Evolutionary conservation across 2,888 invertebrate genomes (phyloP).

Genomic region (Cataglyphis livida): DNA sequence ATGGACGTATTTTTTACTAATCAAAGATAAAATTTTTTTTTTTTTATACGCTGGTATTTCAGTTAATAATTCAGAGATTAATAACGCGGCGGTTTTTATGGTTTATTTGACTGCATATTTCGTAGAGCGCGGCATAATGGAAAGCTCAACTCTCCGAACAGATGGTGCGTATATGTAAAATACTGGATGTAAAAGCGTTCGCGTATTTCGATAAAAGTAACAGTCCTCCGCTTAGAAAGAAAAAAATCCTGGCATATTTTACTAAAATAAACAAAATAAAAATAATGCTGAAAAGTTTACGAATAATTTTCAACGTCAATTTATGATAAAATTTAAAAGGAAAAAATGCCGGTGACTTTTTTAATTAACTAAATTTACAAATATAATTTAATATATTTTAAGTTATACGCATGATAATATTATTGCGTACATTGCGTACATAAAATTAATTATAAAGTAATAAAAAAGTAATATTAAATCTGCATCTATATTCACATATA

Average conservation of each 20-base stretch:
- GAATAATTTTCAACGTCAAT: constrained; percentile 16
- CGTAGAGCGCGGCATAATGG: constrained; percentile 27
- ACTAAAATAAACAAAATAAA: neutral
- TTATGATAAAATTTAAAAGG: neutral
- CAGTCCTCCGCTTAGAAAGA: neutral
- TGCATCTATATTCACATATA: neutral
- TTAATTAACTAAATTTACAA: neutral
- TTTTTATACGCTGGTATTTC: constrained; percentile 23
- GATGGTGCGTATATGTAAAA: constrained; percentile 47
- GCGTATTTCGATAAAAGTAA: constrained; percentile 34
- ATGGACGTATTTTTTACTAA: neutral
- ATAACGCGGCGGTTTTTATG: constrained; percentile 65
- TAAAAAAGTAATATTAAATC: constrained; percentile 13
- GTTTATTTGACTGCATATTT: constrained; percentile 59
- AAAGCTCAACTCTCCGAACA: constrained; percentile 46
- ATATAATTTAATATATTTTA: constrained; percentile 7
- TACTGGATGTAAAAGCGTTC: constrained; percentile 18
- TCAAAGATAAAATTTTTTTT: constrained; percentile 21
- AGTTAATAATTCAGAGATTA: constrained; percentile 65
- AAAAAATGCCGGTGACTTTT: neutral
- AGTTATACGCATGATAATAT: neutral
- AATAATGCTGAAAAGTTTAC: neutral
- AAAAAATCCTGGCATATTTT: constrained; percentile 16
- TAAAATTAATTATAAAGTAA: constrained; percentile 25
- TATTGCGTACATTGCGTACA: neutral